Percentiles rank a stretch among this genome's conserved stretches.
These are phyloP conservation scores for Xestia rhomboidea DNA, from an alignment of 2,888 invertebrate species.

Conservation along the genomic window DNA sequence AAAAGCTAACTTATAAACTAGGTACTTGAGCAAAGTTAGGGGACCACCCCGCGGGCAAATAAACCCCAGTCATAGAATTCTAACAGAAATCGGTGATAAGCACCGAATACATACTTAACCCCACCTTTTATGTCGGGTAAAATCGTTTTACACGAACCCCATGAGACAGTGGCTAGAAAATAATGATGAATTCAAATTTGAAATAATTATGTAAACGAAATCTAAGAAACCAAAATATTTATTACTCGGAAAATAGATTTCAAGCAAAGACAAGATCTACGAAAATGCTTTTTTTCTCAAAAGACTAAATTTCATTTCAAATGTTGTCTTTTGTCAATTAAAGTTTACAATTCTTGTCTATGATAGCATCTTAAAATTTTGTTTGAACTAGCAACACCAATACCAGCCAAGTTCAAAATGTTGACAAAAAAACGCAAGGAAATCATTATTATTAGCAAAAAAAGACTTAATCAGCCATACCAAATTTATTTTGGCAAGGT, in stretches of 20 bases:
- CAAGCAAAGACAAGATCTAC: not conserved
- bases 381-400: conserved; percentile 33
- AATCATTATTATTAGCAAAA: not conserved
- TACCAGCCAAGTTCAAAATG: not conserved
- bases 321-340: not conserved
- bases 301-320: conserved; percentile 1
- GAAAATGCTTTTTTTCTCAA: not conserved
- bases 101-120: not conserved
- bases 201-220: not conserved
- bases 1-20: not conserved
- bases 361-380: not conserved
- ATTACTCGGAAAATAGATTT: not conserved
- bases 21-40: not conserved
- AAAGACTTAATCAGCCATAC: not conserved
- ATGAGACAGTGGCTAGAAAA: not conserved
- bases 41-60: not conserved
- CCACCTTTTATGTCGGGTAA: not conserved
- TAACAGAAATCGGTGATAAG: not conserved
- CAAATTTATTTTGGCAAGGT: rapidly evolving
- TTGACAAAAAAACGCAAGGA: not conserved
- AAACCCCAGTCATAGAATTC: not conserved
- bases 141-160: not conserved
- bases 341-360: not conserved
- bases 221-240: not conserved
- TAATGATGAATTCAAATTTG: not conserved